Evolutionary conservation across 2,888 invertebrate species (phyloP).

Genomic region (Mesochorus sp.): DNA sequence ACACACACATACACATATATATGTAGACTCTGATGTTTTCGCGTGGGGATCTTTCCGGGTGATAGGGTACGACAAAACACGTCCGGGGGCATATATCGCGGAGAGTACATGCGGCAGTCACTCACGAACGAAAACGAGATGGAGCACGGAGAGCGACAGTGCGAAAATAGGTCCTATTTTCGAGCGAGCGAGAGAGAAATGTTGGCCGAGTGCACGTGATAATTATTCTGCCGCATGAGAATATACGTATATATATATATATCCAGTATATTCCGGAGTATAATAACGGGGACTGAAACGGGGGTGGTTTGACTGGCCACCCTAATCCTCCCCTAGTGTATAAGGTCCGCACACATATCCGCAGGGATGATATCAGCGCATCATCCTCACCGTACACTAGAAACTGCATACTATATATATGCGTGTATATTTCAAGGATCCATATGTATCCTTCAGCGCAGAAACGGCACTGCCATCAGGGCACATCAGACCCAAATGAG

Average conservation of each 20-base stretch:
- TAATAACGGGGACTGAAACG: constrained; percentile 56
- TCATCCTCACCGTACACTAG: constrained; percentile 40
- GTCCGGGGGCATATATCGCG: constrained; percentile 25
- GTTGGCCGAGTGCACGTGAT: constrained; percentile 73
- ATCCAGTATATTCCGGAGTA: constrained; percentile 56
- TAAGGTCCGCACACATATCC: constrained; percentile 61
- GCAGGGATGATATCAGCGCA: constrained; percentile 61
- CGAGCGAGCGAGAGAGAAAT: constrained; percentile 56
- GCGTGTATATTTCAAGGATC: constrained; percentile 31
- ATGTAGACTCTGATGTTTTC: not conserved
- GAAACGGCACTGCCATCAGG: constrained; percentile 51
- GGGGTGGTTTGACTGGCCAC: constrained; percentile 59
- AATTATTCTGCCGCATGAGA: constrained; percentile 73
- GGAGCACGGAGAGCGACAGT: constrained; percentile 69
- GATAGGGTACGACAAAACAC: constrained; percentile 41
- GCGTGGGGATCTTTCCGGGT: constrained; percentile 48
- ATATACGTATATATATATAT: no score
- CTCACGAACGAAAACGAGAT: constrained; percentile 66
- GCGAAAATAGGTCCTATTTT: constrained; percentile 58
- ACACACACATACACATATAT: no score
- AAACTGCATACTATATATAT: constrained; percentile 8
- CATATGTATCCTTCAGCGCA: constrained; percentile 43
- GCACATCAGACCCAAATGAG: constrained; percentile 59
- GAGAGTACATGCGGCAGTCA: constrained; percentile 66
- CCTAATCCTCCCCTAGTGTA: constrained; percentile 62